phyloP scores from a whole-genome alignment of 2,113 vertebrate species.

The Channa maculata region DNA sequence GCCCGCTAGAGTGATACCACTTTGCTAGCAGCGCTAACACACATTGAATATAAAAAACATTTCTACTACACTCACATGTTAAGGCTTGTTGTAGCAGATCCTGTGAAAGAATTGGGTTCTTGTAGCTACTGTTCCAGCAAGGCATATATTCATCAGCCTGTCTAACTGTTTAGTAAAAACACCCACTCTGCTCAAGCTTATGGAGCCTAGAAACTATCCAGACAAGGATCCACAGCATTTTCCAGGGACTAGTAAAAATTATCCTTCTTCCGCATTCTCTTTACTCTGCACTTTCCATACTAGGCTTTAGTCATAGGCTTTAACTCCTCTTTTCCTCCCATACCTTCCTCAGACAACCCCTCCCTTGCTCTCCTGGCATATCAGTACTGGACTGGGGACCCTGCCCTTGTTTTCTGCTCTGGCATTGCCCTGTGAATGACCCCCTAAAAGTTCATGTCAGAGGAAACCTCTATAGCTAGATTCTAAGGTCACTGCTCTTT shows the following conservation, averaged over 20 bases:
- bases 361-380: slow-evolving; percentile 45
- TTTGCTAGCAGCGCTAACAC: slow-evolving; percentile 46
- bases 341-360: slow-evolving; percentile 42
- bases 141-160: slow-evolving; percentile 30
- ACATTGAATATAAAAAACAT: slow-evolving; percentile 29
- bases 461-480: slow-evolving; percentile 73
- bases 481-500: slow-evolving; percentile 73
- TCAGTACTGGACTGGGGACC: slow-evolving; percentile 52
- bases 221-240: slow-evolving; percentile 8
- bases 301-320: slow-evolving; percentile 45
- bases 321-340: slow-evolving; percentile 25
- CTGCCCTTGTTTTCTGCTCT: slow-evolving; percentile 75
- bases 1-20: slow-evolving; percentile 53
- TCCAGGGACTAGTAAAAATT: slow-evolving; percentile 36
- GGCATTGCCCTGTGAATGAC: slow-evolving; percentile 76
- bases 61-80: slow-evolving; percentile 54
- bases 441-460: slow-evolving; percentile 70
- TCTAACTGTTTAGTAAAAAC: slow-evolving; percentile 36
- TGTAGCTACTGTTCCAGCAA: slow-evolving; percentile 49
- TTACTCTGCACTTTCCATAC: slow-evolving; percentile 34
- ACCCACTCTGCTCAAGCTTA: slow-evolving; percentile 13
- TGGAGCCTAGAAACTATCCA: slow-evolving; percentile 34
- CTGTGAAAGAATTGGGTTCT: slow-evolving; percentile 29
- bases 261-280: slow-evolving; percentile 36
- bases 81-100: slow-evolving; percentile 53